Evolutionary conservation across 2,888 invertebrate genomes (phyloP).

Genomic region (Crioceris asparagi): DNA sequence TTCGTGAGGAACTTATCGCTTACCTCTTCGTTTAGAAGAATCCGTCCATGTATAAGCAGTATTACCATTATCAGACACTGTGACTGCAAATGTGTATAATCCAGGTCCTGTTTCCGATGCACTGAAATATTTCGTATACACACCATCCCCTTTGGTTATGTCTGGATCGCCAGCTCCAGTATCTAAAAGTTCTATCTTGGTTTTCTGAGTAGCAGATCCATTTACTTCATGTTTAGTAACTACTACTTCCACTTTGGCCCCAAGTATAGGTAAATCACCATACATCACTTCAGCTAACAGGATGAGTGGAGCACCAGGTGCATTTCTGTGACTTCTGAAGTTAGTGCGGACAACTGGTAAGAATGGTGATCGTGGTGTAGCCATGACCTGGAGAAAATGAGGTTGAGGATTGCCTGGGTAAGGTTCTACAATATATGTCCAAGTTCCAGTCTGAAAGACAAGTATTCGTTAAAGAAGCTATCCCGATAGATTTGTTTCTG

Average conservation of each 20-base stretch:
- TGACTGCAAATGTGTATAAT: conserved; percentile 42
- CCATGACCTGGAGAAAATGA: conserved; percentile 49
- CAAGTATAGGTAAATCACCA: conserved; percentile 45
- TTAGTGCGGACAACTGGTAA: conserved; percentile 39
- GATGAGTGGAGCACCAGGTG: conserved; percentile 38
- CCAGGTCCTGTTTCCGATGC: conserved; percentile 40
- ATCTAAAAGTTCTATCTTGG: conserved; percentile 43
- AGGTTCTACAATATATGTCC: conserved; percentile 49
- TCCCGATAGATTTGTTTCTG: no score
- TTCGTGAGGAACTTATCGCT: conserved; percentile 11
- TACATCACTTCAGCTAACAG: conserved; percentile 45
- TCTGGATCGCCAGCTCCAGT: conserved; percentile 55
- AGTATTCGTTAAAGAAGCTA: no score
- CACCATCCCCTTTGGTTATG: conserved; percentile 51
- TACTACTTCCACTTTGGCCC: conserved; percentile 46
- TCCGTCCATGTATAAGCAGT: conserved; percentile 42
- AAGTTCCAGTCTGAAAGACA: conserved; percentile 41
- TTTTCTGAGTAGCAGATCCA: conserved; percentile 31
- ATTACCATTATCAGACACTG: conserved; percentile 44
- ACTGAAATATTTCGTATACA: conserved; percentile 52
- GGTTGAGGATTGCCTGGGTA: conserved; percentile 48
- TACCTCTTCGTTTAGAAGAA: conserved; percentile 28
- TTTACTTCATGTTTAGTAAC: conserved; percentile 35
- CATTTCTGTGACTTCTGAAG: conserved; percentile 38
- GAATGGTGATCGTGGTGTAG: conserved; percentile 40